These are phyloP conservation scores for Drosophila macrospina DNA, from an alignment of 2,888 invertebrate genomes.

Conservation along the genomic window DNA sequence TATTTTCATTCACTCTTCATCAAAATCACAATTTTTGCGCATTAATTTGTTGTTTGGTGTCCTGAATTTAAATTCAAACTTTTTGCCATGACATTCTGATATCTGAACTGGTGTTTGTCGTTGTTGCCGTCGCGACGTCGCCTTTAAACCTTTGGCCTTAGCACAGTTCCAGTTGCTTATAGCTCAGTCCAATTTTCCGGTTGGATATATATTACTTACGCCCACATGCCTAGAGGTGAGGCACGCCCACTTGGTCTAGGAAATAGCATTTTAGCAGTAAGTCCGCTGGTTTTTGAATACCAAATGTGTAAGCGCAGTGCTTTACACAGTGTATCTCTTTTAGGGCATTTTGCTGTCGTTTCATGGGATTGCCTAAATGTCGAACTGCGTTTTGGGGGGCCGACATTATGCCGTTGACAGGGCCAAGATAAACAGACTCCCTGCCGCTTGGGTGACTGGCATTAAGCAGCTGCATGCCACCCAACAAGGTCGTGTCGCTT, in stretches of 20 bases:
- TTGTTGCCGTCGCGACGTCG: constrained; percentile 8
- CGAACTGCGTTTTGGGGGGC: constrained; percentile 43
- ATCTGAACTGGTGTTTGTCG: constrained; percentile 15
- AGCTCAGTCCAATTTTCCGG: constrained; percentile 36
- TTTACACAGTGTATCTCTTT: constrained; percentile 3
- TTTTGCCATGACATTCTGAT: constrained; percentile 37
- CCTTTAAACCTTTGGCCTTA: constrained; percentile 29
- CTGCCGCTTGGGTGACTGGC: constrained; percentile 63
- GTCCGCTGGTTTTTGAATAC: constrained; percentile 59
- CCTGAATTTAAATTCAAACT: constrained; percentile 52
- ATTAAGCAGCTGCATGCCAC: constrained; percentile 68
- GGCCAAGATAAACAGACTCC: constrained; percentile 69
- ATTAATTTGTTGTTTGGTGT: constrained; percentile 54
- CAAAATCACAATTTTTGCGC: constrained; percentile 58
- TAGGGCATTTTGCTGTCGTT: constrained; percentile 26
- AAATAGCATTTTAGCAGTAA: constrained; percentile 33
- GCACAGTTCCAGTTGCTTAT: constrained; percentile 6
- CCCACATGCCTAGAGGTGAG: constrained; percentile 38
- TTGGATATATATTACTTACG: constrained; percentile 42
- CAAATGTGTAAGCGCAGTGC: constrained; percentile 51
- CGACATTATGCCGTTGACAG: constrained; percentile 54
- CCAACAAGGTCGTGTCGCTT: constrained; percentile 31
- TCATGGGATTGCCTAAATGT: constrained; percentile 61
- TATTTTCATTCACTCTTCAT: constrained; percentile 59
- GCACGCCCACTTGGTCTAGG: constrained; percentile 42